phyloP scores from a whole-genome alignment of 23 tunicate species.

The Diplosoma virens region DNA sequence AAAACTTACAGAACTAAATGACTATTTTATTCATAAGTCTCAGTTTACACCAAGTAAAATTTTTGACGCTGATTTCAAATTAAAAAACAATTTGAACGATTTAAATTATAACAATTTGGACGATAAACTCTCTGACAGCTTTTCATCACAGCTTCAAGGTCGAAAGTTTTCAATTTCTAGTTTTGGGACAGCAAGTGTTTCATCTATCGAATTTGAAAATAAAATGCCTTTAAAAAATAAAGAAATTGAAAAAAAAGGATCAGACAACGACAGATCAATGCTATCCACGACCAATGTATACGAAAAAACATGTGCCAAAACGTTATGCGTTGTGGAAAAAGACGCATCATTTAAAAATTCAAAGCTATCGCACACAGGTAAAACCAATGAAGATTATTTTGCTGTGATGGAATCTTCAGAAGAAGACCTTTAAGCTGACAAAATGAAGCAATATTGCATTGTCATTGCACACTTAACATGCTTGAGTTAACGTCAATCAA shows the following conservation, averaged over 20 bases:
- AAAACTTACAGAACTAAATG: too few relatives aligned
- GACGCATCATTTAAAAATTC: background rate
- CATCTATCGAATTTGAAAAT: constrained; percentile 34
- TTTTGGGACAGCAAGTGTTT: constrained; percentile 39
- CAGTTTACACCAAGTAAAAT: too few relatives aligned
- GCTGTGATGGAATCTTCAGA: constrained; percentile 54
- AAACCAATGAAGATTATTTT: constrained; percentile 26
- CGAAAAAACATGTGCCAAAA: background rate
- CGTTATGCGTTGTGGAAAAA: background rate
- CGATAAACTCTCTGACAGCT: too few relatives aligned
- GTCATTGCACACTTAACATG: too few relatives aligned
- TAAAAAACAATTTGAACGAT: too few relatives aligned
- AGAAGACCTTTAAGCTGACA: constrained; percentile 55
- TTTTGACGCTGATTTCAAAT: too few relatives aligned
- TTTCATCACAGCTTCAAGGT: background rate
- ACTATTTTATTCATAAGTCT: too few relatives aligned
- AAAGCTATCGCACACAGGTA: too few relatives aligned
- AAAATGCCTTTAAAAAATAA: too few relatives aligned
- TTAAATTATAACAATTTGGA: too few relatives aligned
- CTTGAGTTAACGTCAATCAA: too few relatives aligned
- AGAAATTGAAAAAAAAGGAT: background rate
- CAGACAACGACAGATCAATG: background rate
- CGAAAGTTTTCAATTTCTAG: constrained; percentile 8
- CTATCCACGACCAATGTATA: background rate
- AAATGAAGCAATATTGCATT: too few relatives aligned